Base-by-base conservation (phyloP, 2,888 invertebrate genomes). In the Halictus quadricinctus region DNA sequence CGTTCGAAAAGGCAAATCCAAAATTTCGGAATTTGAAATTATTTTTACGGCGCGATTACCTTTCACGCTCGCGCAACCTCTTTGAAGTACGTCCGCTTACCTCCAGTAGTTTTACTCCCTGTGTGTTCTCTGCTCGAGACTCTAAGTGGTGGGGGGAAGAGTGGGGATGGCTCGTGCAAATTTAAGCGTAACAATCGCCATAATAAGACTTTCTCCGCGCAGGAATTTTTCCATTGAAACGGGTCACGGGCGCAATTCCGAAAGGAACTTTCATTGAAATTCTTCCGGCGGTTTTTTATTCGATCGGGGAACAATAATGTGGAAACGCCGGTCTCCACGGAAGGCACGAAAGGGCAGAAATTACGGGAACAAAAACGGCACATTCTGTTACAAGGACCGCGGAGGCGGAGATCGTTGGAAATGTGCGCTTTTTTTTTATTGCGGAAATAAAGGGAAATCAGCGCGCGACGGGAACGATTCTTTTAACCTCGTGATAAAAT, bases 191-290 rank as follows among this genome's bases (percentile, higher is more conserved):
- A 54, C 54, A 54, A 21, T 3, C 10, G 3, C 21, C 21, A 8
- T 21, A 54, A 54, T 54, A 54, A 54, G 54, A 21, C 13, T 60
- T 12, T 60, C 60, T 15, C 15, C 60, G 60, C 13, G 13, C 60
- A 25, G 54, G 43, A 69, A 80, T 69, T 2, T 76, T 21, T 25
- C 58, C 70, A 54, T 60, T 25, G n/a, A 80, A 76, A n/a, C 54
- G n/a, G 36, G 36, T 48, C 41, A 69, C 21, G 21, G 41, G 29
- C 2, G 21, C 48, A 6, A 74, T 60, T 58, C 58, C 13, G 43
- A 54, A 70, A 50, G 48, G n/a, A 60, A 70, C n/a, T 60, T 76
- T 70, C 36, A 76, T 80, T 48, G 70, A 48, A 41, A 72, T 80
- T 80, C 41, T 41, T 69, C 41, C 41, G 8, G 29, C 5, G 21